These are phyloP conservation scores for Brevipalpus yothersi DNA, from an alignment of 1,140 invertebrate species.

Conservation along the genomic window DNA sequence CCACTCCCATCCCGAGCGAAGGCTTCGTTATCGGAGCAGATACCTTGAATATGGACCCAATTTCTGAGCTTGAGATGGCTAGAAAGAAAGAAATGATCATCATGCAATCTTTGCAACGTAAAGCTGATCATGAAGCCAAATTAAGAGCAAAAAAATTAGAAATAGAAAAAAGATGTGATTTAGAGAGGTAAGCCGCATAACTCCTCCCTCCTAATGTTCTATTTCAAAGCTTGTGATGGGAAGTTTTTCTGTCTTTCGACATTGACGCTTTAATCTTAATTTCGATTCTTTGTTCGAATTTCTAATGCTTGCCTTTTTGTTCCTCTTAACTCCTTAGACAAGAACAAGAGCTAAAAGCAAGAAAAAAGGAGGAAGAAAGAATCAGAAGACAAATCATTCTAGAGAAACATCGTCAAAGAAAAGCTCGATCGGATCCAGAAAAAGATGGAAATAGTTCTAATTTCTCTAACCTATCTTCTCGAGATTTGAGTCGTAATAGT, in stretches of 20 bases:
- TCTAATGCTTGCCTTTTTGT: background rate
- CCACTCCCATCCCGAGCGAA: slow-evolving; percentile 17
- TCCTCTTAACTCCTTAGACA: slow-evolving; percentile 22
- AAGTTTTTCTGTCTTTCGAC: too few relatives aligned
- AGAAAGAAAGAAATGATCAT: slow-evolving; percentile 66
- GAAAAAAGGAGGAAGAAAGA: slow-evolving; percentile 74
- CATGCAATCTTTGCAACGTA: slow-evolving; percentile 53
- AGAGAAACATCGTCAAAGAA: slow-evolving; percentile 81
- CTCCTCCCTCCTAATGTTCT: background rate
- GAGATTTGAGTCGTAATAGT: background rate
- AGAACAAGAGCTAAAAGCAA: slow-evolving; percentile 54
- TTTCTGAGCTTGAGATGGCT: slow-evolving; percentile 53
- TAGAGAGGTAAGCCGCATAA: slow-evolving; percentile 14
- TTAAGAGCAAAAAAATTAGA: slow-evolving; percentile 48
- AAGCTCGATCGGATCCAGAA: slow-evolving; percentile 62
- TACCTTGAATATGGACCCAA: slow-evolving; percentile 30
- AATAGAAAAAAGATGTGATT: slow-evolving; percentile 40
- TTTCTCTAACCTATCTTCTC: background rate
- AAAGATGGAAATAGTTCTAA: slow-evolving; percentile 1
- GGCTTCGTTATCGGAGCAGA: slow-evolving; percentile 43
- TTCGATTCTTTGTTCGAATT: background rate
- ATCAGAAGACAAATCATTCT: slow-evolving; percentile 58
- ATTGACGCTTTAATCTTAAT: background rate
- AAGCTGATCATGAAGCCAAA: slow-evolving; percentile 49
- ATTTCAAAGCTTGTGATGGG: background rate